phyloP scores from a whole-genome alignment of 1,140 invertebrate genomes.

The Camponotus pennsylvanicus region DNA sequence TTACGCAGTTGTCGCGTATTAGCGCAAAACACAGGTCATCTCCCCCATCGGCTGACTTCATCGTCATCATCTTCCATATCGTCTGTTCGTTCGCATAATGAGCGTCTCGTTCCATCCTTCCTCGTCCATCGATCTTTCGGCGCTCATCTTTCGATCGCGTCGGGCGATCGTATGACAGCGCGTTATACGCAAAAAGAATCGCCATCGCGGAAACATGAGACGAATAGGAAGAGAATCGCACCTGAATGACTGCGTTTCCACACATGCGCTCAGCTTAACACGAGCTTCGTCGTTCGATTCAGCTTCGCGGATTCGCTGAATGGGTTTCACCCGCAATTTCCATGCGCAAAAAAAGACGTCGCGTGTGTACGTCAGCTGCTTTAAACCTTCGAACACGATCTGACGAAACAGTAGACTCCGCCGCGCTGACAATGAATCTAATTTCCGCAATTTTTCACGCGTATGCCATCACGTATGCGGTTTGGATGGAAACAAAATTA shows the following conservation, averaged over 20 bases:
- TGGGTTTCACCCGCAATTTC: conserved; percentile 6
- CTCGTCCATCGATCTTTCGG: conserved; percentile 49
- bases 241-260: conserved; percentile 20
- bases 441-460: not conserved
- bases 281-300: conserved; percentile 37
- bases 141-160: conserved; percentile 39
- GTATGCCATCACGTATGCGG: no score
- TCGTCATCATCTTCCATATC: conserved; percentile 49
- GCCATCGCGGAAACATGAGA: conserved; percentile 48
- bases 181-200: conserved; percentile 31
- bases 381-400: conserved; percentile 30
- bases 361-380: conserved; percentile 31
- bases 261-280: conserved; percentile 35
- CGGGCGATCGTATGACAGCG: conserved; percentile 60
- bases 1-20: conserved; percentile 56
- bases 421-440: not conserved
- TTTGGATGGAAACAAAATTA: not conserved
- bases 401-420: conserved; percentile 17
- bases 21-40: conserved; percentile 38
- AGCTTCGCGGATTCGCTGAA: conserved; percentile 34
- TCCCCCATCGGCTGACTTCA: conserved; percentile 30
- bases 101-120: conserved; percentile 19
- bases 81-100: conserved; percentile 49
- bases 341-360: conserved; percentile 4
- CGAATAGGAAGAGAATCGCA: conserved; percentile 60